These are phyloP conservation scores for Ariopsis seemanni DNA, from an alignment of 2,113 vertebrate species.

Conservation along the genomic window DNA sequence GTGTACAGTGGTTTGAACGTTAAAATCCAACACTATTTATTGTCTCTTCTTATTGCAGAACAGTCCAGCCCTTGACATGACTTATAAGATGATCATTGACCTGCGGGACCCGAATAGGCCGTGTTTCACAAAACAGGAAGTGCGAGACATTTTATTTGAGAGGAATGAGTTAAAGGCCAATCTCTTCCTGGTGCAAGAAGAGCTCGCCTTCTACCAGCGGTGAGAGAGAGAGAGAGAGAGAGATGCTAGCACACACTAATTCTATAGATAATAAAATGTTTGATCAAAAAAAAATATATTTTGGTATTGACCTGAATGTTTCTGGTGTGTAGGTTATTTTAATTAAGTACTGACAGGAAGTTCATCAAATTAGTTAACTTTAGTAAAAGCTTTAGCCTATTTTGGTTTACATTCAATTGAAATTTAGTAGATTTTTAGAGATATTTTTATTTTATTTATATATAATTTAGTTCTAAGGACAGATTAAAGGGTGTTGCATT, in stretches of 20 bases:
- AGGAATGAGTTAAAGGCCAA: conserved; percentile 94
- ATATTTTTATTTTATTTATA: background rate
- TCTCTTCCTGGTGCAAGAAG: conserved; percentile 93
- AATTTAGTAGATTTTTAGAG: background rate
- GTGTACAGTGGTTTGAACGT: background rate
- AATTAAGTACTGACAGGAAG: background rate
- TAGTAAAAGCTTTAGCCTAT: background rate
- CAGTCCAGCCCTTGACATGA: conserved; percentile 42
- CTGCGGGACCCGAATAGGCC: conserved; percentile 70
- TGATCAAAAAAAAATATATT: background rate
- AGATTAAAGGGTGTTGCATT: background rate
- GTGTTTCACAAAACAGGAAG: conserved; percentile 87
- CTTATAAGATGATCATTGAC: conserved; percentile 58
- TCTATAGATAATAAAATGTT: background rate
- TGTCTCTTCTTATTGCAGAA: conserved; percentile 53
- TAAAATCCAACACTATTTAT: background rate
- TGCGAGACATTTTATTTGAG: conserved; percentile 90
- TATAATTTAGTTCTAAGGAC: background rate
- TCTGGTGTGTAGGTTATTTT: background rate
- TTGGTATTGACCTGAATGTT: background rate
- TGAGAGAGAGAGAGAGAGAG: conserved; percentile 60
- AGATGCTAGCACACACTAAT: background rate
- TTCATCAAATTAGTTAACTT: background rate
- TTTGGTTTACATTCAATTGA: background rate
- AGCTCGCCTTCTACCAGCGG: conserved; percentile 92